Conservation (phyloP, 2,113 vertebrate species). For the Ammodytes marinus region DNA sequence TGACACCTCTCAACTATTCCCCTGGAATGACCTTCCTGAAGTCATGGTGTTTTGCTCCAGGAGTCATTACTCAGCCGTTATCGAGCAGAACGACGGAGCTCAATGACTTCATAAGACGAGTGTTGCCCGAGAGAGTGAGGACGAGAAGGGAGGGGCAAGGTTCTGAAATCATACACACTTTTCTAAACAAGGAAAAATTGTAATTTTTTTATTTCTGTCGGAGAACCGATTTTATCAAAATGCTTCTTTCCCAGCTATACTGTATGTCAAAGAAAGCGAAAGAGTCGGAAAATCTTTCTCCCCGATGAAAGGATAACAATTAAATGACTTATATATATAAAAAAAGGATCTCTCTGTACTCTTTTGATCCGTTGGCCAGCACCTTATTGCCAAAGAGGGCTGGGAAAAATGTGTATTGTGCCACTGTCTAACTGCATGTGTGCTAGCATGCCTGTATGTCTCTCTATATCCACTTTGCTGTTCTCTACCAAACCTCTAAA, state of each 20-base stretch:
- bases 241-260: background rate
- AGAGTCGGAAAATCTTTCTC: background rate
- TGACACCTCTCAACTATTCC: slow-evolving; percentile 47
- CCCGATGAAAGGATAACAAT: background rate
- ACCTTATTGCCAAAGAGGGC: background rate
- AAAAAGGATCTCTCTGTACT: background rate
- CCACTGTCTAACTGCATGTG: slow-evolving; percentile 24
- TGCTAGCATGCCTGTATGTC: background rate
- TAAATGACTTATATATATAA: background rate
- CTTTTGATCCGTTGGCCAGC: slow-evolving; percentile 12
- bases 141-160: slow-evolving; percentile 23
- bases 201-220: slow-evolving; percentile 18
- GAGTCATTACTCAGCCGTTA: slow-evolving; percentile 69
- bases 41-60: slow-evolving; percentile 48
- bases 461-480: slow-evolving; percentile 26
- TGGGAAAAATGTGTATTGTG: slow-evolving; percentile 17
- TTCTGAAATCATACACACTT: slow-evolving; percentile 52
- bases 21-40: slow-evolving; percentile 52
- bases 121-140: slow-evolving; percentile 54
- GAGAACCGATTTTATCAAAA: background rate
- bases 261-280: slow-evolving; percentile 1
- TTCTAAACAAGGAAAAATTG: slow-evolving; percentile 33
- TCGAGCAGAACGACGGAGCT: slow-evolving; percentile 46
- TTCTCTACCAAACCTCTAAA: slow-evolving; percentile 24
- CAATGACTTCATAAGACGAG: slow-evolving; percentile 68